Evolutionary conservation across 2,888 invertebrate species (phyloP).

Genomic region (Drosophila melanosoma): DNA sequence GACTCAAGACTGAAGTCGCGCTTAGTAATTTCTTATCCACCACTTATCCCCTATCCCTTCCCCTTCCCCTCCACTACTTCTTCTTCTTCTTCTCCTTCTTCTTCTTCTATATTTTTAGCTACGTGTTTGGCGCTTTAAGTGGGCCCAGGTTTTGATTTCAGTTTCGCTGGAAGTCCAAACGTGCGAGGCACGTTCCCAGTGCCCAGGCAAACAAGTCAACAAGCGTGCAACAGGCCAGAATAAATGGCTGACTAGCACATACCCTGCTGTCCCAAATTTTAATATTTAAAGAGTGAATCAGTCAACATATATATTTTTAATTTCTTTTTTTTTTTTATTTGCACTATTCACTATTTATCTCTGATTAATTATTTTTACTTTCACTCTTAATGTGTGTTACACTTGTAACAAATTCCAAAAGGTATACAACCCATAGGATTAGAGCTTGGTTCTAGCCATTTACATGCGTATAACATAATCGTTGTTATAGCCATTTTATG

Average conservation of each 20-base stretch:
- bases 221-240: neutral
- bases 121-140: conserved; percentile 75
- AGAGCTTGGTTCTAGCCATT: neutral
- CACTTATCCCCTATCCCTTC: neutral
- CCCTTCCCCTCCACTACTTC: neutral
- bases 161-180: conserved; percentile 31
- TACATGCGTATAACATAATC: conserved; percentile 3
- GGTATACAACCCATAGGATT: conserved; percentile 1
- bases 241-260: neutral
- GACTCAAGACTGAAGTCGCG: conserved; percentile 26
- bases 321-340: neutral
- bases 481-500: neutral
- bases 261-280: conserved; percentile 2
- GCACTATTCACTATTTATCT: too few species aligned
- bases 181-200: conserved; percentile 67
- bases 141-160: conserved; percentile 57
- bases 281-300: neutral
- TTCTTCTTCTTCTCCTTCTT: neutral
- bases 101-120: conserved; percentile 16
- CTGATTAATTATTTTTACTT: neutral
- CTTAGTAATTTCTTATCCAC: conserved; percentile 27
- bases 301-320: neutral
- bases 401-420: neutral
- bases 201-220: conserved; percentile 7
- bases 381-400: too few species aligned